These are phyloP conservation scores for Centruroides vittatus DNA, from an alignment of 1,140 invertebrate genomes.

Conservation along the genomic window DNA sequence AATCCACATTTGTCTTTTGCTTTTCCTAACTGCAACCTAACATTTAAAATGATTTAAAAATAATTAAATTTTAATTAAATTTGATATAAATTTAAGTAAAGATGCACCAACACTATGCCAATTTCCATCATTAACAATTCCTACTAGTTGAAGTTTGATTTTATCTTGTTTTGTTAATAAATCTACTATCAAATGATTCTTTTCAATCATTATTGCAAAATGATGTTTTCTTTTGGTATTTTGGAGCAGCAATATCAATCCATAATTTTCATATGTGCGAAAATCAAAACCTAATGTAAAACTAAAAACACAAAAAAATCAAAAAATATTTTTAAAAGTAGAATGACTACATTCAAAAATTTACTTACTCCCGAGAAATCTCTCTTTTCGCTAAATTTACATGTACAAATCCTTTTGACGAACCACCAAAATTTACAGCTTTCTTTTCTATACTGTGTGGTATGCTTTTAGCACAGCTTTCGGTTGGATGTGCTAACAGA, in stretches of 20 bases:
- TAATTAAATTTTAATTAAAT: neutral
- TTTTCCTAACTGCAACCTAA: neutral
- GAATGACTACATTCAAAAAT: neutral
- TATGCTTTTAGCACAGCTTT: slow-evolving; percentile 37
- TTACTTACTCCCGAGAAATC: slow-evolving; percentile 10
- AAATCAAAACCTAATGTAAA: slow-evolving; percentile 61
- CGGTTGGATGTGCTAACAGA: slow-evolving; percentile 5
- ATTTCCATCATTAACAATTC: slow-evolving; percentile 56
- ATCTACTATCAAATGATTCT: slow-evolving; percentile 51
- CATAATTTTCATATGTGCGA: slow-evolving; percentile 69
- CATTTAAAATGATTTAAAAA: neutral
- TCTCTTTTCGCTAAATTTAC: slow-evolving; percentile 27
- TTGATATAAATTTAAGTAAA: too few relatives aligned
- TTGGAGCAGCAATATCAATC: slow-evolving; percentile 53
- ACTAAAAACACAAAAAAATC: slow-evolving; percentile 19
- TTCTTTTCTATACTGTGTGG: slow-evolving; percentile 60
- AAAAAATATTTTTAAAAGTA: neutral
- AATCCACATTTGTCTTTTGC: neutral
- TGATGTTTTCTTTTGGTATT: slow-evolving; percentile 40
- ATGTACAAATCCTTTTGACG: slow-evolving; percentile 47
- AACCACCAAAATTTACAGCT: slow-evolving; percentile 74
- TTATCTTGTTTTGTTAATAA: slow-evolving; percentile 42
- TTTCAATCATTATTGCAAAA: slow-evolving; percentile 49
- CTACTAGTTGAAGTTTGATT: slow-evolving; percentile 40
- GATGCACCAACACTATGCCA: slow-evolving; percentile 52